A percentile compares a stretch with the other conserved stretches of the same genome.
phyloP scores from a whole-genome alignment of 1,140 invertebrate genomes.

The Panagrolaimus sp. region DNA sequence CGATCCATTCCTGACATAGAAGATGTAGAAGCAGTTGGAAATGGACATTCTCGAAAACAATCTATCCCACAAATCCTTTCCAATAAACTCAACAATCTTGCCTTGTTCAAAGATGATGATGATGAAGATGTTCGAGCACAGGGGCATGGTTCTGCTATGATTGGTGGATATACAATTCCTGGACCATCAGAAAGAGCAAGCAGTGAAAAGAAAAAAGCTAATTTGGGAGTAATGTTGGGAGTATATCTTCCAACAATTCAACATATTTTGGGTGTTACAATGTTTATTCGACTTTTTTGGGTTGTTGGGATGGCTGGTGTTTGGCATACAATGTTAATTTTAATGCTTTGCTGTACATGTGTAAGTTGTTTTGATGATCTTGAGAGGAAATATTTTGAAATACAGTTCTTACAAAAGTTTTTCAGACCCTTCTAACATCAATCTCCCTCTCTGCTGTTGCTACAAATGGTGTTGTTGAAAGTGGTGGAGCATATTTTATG shows the following conservation, averaged over 20 bases:
- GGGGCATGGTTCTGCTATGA: slow-evolving; percentile 37
- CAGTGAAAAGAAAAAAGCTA: slow-evolving; percentile 57
- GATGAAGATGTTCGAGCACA: slow-evolving; percentile 36
- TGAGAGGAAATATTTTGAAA: no score
- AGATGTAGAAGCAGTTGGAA: slow-evolving; percentile 15
- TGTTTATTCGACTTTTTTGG: slow-evolving; percentile 58
- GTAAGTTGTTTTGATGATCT: slow-evolving; percentile 32
- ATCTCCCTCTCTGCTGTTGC: slow-evolving; percentile 99
- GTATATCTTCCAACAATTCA: slow-evolving; percentile 58
- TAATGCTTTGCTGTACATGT: slow-evolving; percentile 53
- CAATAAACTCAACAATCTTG: slow-evolving; percentile 41
- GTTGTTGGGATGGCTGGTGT: slow-evolving; percentile 48
- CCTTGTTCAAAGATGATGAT: slow-evolving; percentile 54
- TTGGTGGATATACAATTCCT: slow-evolving; percentile 52
- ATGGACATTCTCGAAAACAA: slow-evolving; percentile 20
- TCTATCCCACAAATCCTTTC: slow-evolving; percentile 20
- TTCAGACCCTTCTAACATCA: slow-evolving; percentile 86
- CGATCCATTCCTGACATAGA: slow-evolving; percentile 19
- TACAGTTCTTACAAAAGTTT: no score
- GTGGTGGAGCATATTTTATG: slow-evolving; percentile 97
- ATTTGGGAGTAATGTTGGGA: slow-evolving; percentile 56
- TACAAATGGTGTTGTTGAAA: slow-evolving; percentile 89
- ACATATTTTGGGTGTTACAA: slow-evolving; percentile 57
- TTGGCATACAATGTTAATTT: slow-evolving; percentile 40
- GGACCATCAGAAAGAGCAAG: slow-evolving; percentile 53